Evolutionary conservation across 2,888 invertebrate species (phyloP).

Genomic region (Blera fallax): DNA sequence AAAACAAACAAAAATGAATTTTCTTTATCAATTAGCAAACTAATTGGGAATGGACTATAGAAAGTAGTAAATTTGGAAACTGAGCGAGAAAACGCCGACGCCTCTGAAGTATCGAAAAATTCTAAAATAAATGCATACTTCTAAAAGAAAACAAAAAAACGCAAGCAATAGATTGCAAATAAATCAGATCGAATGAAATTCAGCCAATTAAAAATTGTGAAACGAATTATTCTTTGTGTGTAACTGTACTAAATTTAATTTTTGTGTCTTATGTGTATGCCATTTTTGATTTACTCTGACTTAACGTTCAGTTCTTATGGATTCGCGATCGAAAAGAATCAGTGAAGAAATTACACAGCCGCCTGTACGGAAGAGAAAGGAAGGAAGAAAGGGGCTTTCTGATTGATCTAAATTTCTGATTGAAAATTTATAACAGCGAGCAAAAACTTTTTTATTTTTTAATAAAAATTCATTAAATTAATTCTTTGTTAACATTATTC

Average conservation of each 20-base stretch:
- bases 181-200: slow-evolving; percentile 3
- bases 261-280: slow-evolving; percentile 21
- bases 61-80: background rate
- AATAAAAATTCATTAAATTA: slow-evolving; percentile 42
- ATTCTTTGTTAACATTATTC: slow-evolving; percentile 65
- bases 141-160: background rate
- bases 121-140: background rate
- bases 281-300: slow-evolving; percentile 7
- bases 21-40: slow-evolving; percentile 21
- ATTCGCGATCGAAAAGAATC: too few species aligned
- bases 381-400: background rate
- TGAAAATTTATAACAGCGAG: slow-evolving; percentile 8
- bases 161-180: background rate
- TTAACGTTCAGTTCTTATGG: background rate
- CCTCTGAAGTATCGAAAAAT: slow-evolving; percentile 23
- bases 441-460: slow-evolving; percentile 12
- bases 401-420: slow-evolving; percentile 11
- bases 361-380: background rate
- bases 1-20: slow-evolving; percentile 4
- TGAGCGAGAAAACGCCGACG: background rate
- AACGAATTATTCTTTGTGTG: slow-evolving; percentile 4
- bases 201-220: slow-evolving; percentile 3
- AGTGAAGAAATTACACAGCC: background rate
- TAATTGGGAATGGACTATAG: slow-evolving; percentile 5
- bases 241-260: slow-evolving; percentile 29